These are phyloP conservation scores for Pelmatolapia mariae DNA, from an alignment of 2,113 vertebrate species.

Conservation along the genomic window DNA sequence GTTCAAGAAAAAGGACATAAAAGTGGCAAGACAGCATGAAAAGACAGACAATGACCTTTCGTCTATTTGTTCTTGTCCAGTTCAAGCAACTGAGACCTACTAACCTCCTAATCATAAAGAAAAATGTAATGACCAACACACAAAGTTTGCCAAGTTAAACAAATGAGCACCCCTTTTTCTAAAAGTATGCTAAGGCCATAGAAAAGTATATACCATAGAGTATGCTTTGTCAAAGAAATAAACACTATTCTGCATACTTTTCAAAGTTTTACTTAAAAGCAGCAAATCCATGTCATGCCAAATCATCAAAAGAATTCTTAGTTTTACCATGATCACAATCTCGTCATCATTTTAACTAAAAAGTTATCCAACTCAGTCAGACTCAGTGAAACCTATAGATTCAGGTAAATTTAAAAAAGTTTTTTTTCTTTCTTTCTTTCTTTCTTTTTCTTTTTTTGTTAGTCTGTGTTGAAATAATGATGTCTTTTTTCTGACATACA, in stretches of 20 bases:
- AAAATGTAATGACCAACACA: background rate
- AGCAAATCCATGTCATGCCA: background rate
- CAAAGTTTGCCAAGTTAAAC: background rate
- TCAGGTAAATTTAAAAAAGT: background rate
- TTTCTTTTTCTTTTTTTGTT: background rate
- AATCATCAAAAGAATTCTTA: background rate
- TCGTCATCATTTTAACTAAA: background rate
- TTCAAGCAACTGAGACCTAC: background rate
- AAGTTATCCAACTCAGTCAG: background rate
- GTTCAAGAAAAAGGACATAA: background rate
- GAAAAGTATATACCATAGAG: background rate
- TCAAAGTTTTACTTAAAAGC: background rate
- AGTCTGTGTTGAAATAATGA: background rate
- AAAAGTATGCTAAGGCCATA: background rate
- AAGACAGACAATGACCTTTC: background rate
- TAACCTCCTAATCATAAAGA: no score
- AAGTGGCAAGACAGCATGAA: background rate
- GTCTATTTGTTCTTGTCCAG: background rate
- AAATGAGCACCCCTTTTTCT: background rate
- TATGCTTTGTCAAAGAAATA: background rate
- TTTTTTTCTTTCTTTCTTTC: accelerated
- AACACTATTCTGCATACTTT: background rate
- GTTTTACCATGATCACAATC: background rate
- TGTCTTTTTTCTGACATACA: background rate
- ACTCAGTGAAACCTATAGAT: background rate